Evolutionary conservation across 2,888 invertebrate genomes (phyloP).

Genomic region (Suillia variegata): DNA sequence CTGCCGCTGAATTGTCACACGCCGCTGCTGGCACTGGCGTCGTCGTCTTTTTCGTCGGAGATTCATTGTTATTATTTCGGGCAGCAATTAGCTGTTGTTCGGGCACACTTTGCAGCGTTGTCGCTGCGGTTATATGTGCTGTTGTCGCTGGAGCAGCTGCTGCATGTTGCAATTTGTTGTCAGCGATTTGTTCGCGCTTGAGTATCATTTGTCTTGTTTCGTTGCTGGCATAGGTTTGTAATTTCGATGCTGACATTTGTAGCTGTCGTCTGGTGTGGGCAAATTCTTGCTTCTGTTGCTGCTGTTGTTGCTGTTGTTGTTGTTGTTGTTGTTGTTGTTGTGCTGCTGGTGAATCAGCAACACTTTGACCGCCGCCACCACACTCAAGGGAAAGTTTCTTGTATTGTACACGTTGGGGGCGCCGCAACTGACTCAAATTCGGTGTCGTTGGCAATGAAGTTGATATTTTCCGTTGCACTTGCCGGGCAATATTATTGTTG

Average conservation of each 20-base stretch:
- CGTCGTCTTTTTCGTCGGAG: conserved; percentile 2
- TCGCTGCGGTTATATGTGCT: conserved; percentile 24
- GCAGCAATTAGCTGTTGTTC: conserved; percentile 1
- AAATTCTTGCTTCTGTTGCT: background rate
- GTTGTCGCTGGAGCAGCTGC: conserved; percentile 13
- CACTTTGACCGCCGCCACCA: background rate
- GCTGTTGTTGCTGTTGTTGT: background rate
- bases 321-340: background rate
- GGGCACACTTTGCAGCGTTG: no score
- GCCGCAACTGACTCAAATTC: conserved; percentile 40
- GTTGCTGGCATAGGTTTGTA: conserved; percentile 11
- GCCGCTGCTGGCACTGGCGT: conserved; percentile 3
- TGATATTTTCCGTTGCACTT: conserved; percentile 32
- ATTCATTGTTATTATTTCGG: conserved; percentile 6
- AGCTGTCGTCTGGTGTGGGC: conserved; percentile 15
- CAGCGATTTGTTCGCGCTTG: background rate
- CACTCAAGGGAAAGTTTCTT: conserved; percentile 38
- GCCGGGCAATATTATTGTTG: background rate
- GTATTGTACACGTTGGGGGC: conserved; percentile 34
- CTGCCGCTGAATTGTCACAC: no score
- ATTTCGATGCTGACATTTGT: conserved; percentile 22
- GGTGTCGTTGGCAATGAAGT: conserved; percentile 45
- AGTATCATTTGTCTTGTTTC: background rate
- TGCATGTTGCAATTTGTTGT: conserved; percentile 3
- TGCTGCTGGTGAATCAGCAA: background rate